A percentile compares a stretch with the other conserved stretches of the same genome.
Conservation (phyloP, 1,140 invertebrate genomes). For the Battus philenor region DNA sequence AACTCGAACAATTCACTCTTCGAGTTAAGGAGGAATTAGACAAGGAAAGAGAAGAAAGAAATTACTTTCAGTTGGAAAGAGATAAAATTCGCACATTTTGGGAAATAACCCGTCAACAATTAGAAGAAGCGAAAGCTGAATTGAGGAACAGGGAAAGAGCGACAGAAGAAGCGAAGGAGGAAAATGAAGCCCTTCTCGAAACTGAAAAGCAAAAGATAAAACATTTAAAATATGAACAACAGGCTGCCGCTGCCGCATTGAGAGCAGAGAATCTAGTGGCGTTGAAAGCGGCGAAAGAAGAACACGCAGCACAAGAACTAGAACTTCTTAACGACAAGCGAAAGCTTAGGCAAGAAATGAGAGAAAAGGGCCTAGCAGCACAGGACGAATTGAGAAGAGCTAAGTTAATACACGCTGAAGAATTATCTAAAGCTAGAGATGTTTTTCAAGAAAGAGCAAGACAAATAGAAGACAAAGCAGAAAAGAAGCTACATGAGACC, state of each 20-base stretch:
- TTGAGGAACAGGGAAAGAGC: conserved; percentile 90
- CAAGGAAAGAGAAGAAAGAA: conserved; percentile 94
- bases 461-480: conserved; percentile 86
- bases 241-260: conserved; percentile 86
- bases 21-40: conserved; percentile 95
- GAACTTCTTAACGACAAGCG: conserved; percentile 88
- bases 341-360: conserved; percentile 82
- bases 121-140: conserved; percentile 87
- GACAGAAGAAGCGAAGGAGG: conserved; percentile 90
- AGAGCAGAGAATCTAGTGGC: conserved; percentile 76
- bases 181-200: conserved; percentile 91
- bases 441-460: conserved; percentile 85
- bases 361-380: conserved; percentile 83
- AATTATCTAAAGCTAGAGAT: conserved; percentile 80
- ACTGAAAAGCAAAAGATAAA: conserved; percentile 95
- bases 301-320: conserved; percentile 83
- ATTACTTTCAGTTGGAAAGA: conserved; percentile 96
- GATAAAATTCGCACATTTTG: conserved; percentile 96
- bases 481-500: conserved; percentile 84
- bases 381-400: conserved; percentile 72
- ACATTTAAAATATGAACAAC: conserved; percentile 93
- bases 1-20: conserved; percentile 91
- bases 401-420: conserved; percentile 68
- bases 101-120: conserved; percentile 89
- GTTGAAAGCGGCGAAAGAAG: conserved; percentile 69